phyloP scores from a whole-genome alignment of 2,888 invertebrate species.

The Suillia variegata region DNA sequence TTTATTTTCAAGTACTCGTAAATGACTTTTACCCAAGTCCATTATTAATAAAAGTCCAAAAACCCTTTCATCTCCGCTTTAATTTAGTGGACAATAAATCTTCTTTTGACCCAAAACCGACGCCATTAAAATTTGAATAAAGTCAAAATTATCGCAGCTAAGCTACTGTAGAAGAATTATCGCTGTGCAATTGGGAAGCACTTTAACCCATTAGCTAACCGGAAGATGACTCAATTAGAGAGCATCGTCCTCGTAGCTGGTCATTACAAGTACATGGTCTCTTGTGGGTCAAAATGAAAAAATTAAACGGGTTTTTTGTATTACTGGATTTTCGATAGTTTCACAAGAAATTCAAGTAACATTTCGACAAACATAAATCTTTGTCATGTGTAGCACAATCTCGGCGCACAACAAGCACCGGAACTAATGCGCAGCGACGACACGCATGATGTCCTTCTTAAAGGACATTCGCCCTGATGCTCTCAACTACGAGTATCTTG shows the following conservation, averaged over 20 bases:
- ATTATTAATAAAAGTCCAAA: too few relatives aligned
- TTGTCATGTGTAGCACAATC: too few relatives aligned
- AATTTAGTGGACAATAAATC: constrained; percentile 53
- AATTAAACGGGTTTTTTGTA: too few relatives aligned
- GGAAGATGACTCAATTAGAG: constrained; percentile 57
- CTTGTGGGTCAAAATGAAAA: constrained; percentile 7
- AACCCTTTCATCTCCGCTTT: too few relatives aligned
- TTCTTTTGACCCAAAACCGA: constrained; percentile 19
- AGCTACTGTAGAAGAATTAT: constrained; percentile 40
- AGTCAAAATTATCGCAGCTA: constrained; percentile 50
- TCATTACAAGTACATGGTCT: constrained; percentile 27
- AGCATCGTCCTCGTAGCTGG: constrained; percentile 20
- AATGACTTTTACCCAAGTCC: too few relatives aligned
- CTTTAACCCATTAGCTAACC: constrained; percentile 52
- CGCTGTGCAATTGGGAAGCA: constrained; percentile 29
- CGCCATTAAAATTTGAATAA: constrained; percentile 46
- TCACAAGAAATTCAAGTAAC: not conserved
- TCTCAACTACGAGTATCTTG: not conserved
- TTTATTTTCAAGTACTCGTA: too few relatives aligned
- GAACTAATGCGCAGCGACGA: constrained; percentile 57
- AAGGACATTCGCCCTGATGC: constrained; percentile 13
- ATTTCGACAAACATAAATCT: constrained; percentile 46
- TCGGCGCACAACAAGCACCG: constrained; percentile 38
- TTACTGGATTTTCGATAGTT: too few relatives aligned
- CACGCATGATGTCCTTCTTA: not conserved